Evolutionary conservation across 2,113 vertebrate species (phyloP).

Genomic region (Eurypyga helias): DNA sequence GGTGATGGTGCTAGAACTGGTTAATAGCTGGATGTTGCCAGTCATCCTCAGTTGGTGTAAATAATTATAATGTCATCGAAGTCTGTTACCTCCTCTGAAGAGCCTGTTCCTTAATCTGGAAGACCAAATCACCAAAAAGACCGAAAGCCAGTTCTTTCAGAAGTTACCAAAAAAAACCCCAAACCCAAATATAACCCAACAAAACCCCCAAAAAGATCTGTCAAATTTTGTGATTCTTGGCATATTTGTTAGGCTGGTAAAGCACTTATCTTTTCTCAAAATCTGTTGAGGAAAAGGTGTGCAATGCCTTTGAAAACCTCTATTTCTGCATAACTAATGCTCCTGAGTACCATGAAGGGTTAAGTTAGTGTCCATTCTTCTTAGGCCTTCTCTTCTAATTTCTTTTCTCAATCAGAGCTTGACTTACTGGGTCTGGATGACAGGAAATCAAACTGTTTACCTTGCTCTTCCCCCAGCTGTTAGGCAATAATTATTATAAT

Average conservation of each 20-base stretch:
- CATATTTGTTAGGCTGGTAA: not conserved
- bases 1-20: not conserved
- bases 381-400: not conserved
- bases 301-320: not conserved
- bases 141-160: not conserved
- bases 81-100: not conserved
- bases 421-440: not conserved
- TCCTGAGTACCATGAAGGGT: not conserved
- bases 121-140: not conserved
- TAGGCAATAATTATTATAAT: not conserved
- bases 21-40: not conserved
- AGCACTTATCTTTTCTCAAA: not conserved
- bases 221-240: not conserved
- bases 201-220: too few relatives aligned
- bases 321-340: not conserved
- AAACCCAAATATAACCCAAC: too few relatives aligned
- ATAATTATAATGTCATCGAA: not conserved
- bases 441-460: not conserved
- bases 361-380: not conserved
- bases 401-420: not conserved
- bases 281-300: not conserved
- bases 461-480: not conserved
- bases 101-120: not conserved
- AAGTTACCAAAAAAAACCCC: not conserved
- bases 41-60: not conserved